These are phyloP conservation scores for Pogona vitticeps DNA, from an alignment of 2,113 vertebrate genomes.

Conservation along the genomic window DNA sequence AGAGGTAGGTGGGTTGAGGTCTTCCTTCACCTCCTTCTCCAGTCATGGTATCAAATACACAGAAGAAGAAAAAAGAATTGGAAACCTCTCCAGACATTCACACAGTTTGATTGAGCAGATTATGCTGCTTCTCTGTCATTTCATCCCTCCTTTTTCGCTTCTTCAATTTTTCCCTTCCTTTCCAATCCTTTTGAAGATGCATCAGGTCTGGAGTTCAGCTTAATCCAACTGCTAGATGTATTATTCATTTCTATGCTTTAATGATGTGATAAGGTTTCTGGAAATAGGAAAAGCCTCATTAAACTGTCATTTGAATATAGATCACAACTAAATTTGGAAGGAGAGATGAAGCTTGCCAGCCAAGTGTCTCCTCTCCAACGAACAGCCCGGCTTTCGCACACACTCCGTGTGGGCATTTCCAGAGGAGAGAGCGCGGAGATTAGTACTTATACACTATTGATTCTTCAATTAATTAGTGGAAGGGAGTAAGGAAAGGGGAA, in stretches of 20 bases:
- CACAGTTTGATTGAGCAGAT: slow-evolving; percentile 28
- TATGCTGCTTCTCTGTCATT: background rate
- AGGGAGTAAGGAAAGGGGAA: background rate
- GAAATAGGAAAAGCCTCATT: slow-evolving; percentile 82
- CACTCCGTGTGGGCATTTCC: slow-evolving; percentile 49
- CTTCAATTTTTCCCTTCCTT: slow-evolving; percentile 31
- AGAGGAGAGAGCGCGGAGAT: slow-evolving; percentile 24
- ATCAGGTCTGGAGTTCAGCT: slow-evolving; percentile 77
- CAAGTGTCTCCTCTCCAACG: slow-evolving; percentile 28
- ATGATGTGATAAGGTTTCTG: slow-evolving; percentile 83
- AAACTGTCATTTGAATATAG: slow-evolving; percentile 83
- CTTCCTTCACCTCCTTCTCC: background rate
- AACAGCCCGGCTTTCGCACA: background rate
- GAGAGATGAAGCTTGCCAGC: slow-evolving; percentile 63
- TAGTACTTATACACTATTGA: slow-evolving; percentile 17
- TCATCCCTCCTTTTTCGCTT: background rate
- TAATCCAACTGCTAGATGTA: slow-evolving; percentile 80
- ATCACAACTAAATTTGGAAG: slow-evolving; percentile 73
- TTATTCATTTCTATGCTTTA: slow-evolving; percentile 82
- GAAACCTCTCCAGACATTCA: slow-evolving; percentile 20
- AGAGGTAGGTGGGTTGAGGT: background rate
- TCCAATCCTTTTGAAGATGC: slow-evolving; percentile 70
- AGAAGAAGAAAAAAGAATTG: background rate
- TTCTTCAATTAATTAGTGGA: slow-evolving; percentile 54
- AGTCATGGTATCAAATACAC: background rate